These are phyloP conservation scores for Serripes groenlandicus DNA, from an alignment of 2,888 invertebrate species.

Conservation along the genomic window DNA sequence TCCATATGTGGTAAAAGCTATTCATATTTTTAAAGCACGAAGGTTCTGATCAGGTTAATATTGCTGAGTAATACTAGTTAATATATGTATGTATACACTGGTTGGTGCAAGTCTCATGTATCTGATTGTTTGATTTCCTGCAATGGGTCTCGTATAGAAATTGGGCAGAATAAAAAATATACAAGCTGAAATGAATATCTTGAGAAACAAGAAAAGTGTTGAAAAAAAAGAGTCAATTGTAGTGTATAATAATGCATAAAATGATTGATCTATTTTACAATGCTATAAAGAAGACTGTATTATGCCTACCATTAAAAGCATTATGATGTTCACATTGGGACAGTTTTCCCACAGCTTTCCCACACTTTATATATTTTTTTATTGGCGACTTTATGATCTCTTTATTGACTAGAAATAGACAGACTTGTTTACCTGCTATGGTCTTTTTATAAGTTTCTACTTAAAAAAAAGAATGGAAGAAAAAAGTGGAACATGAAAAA, in stretches of 20 bases:
- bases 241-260: neutral
- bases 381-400: constrained; percentile 16
- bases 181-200: no score
- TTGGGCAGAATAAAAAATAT: no score
- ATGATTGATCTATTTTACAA: neutral
- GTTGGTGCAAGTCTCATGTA: no score
- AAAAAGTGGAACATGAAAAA: no score
- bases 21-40: no score
- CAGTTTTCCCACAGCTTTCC: constrained; percentile 8
- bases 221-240: neutral
- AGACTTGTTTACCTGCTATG: constrained; percentile 6
- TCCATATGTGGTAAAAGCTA: no score
- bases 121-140: no score
- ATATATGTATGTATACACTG: no score
- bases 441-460: neutral
- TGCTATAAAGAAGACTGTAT: neutral
- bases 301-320: neutral
- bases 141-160: no score
- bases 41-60: no score
- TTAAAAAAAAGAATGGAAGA: no score
- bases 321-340: constrained; percentile 7
- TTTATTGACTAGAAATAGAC: constrained; percentile 15
- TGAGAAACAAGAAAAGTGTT: neutral
- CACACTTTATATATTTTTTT: constrained; percentile 2
- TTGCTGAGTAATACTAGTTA: no score